phyloP scores from a whole-genome alignment of 2,888 invertebrate genomes.

The Seira sanloemensis region DNA sequence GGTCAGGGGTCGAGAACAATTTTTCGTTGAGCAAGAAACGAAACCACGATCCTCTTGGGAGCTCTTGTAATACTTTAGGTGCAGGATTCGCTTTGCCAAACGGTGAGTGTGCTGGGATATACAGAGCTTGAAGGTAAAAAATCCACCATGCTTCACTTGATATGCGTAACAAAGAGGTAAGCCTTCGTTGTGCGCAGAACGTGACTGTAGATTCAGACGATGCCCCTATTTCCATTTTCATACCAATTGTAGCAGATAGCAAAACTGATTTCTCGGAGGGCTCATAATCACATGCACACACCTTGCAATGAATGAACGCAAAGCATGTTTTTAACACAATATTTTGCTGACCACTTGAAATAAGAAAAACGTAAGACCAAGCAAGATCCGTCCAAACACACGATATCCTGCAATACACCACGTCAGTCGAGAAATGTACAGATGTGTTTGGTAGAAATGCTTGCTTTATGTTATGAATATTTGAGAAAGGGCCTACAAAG shows the following conservation, averaged over 20 bases:
- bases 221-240: too few species aligned
- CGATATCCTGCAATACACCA: background rate
- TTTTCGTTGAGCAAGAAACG: slow-evolving; percentile 65
- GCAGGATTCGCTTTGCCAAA: background rate
- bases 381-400: background rate
- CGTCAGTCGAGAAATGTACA: background rate
- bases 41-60: slow-evolving; percentile 5
- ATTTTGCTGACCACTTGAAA: background rate
- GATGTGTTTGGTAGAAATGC: background rate
- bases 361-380: background rate
- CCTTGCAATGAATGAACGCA: too few species aligned
- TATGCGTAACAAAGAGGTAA: slow-evolving; percentile 21
- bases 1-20: slow-evolving; percentile 69
- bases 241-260: too few species aligned
- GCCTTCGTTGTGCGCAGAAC: too few species aligned
- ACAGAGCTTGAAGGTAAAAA: slow-evolving; percentile 1
- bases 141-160: slow-evolving; percentile 8
- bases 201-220: too few species aligned
- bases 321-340: too few species aligned
- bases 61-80: background rate
- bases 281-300: too few species aligned
- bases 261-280: background rate
- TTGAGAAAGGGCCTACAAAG: background rate
- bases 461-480: background rate
- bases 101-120: too few species aligned